phyloP scores from a whole-genome alignment of 2,888 invertebrate genomes.

The Campaea margaritaria region DNA sequence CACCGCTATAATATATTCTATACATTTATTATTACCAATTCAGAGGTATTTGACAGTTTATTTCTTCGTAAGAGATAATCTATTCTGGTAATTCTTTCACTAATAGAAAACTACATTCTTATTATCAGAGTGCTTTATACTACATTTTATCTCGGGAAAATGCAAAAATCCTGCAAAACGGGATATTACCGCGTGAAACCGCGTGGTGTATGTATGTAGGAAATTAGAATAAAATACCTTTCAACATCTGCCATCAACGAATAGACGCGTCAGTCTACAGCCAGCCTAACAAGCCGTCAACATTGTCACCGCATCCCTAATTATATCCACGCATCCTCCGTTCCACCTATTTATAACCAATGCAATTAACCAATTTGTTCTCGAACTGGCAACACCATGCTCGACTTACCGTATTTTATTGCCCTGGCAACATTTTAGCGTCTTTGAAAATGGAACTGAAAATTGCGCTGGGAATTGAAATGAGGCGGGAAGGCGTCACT shows the following conservation, averaged over 20 bases:
- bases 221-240: too few species aligned
- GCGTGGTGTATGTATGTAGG: too few species aligned
- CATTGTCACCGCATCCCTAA: constrained; percentile 43
- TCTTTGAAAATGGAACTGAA: constrained; percentile 77
- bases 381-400: constrained; percentile 67
- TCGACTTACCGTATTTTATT: constrained; percentile 69
- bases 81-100: too few species aligned
- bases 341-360: constrained; percentile 43
- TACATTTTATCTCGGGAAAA: too few species aligned
- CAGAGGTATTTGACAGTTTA: too few species aligned
- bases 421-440: constrained; percentile 78
- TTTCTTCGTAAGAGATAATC: too few species aligned
- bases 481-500: constrained; percentile 69
- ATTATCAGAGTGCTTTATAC: too few species aligned
- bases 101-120: too few species aligned
- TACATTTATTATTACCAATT: too few species aligned
- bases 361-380: constrained; percentile 82
- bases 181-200: too few species aligned
- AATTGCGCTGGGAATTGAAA: constrained; percentile 72
- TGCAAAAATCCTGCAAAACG: too few species aligned
- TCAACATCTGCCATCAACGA: neutral
- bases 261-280: constrained; percentile 16
- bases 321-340: constrained; percentile 34
- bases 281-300: constrained; percentile 30
- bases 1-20: too few species aligned